Evolutionary conservation across 2,888 invertebrate genomes (phyloP).

Genomic region (Calliopum simillimum): DNA sequence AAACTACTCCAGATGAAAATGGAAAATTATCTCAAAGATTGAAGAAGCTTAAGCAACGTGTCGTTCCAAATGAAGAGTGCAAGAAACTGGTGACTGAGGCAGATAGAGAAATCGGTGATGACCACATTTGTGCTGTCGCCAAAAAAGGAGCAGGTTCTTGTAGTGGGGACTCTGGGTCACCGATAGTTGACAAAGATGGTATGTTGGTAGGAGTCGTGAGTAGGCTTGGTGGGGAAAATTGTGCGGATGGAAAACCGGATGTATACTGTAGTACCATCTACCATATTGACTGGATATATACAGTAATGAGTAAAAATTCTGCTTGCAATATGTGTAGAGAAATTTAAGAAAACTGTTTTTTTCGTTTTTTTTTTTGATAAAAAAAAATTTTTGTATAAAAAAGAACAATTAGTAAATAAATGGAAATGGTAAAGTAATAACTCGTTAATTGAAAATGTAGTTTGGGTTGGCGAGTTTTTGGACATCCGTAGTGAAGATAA

Average conservation of each 20-base stretch:
- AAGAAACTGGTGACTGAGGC: slow-evolving; percentile 63
- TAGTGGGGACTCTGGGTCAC: slow-evolving; percentile 60
- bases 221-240: slow-evolving; percentile 61
- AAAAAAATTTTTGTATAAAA: no score
- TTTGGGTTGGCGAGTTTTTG: no score
- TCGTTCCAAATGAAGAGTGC: slow-evolving; percentile 70
- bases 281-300: no score
- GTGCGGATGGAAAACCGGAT: slow-evolving; percentile 58
- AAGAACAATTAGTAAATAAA: no score
- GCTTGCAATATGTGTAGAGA: no score
- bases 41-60: slow-evolving; percentile 70
- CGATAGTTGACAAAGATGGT: slow-evolving; percentile 52
- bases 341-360: no score
- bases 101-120: slow-evolving; percentile 68
- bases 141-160: slow-evolving; percentile 69
- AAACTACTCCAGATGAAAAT: no score
- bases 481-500: no score
- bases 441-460: no score
- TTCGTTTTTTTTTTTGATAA: no score
- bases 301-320: no score
- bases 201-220: slow-evolving; percentile 58
- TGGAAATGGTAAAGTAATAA: no score
- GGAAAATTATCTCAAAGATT: slow-evolving; percentile 69
- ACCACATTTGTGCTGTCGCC: slow-evolving; percentile 72
- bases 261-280: slow-evolving; percentile 57